These are phyloP conservation scores for Xenopus laevis DNA, from an alignment of 2,113 vertebrate genomes.

Conservation along the genomic window DNA sequence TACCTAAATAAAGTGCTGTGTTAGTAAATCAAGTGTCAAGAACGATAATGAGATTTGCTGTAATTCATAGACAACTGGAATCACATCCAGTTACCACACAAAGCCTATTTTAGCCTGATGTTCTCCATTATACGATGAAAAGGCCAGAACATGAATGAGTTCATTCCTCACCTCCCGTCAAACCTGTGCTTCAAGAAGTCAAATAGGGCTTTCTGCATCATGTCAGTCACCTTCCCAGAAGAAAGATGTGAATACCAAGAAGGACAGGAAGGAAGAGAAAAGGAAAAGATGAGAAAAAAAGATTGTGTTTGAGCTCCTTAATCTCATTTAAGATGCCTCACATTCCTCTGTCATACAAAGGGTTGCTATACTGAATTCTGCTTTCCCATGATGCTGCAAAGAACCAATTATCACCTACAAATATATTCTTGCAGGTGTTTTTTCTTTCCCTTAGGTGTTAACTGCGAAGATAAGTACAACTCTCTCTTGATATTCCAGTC, in stretches of 20 bases:
- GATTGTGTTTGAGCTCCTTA: no score
- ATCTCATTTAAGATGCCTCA: no score
- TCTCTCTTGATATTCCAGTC: no score
- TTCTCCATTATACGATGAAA: not conserved
- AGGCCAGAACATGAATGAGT: conserved; percentile 46
- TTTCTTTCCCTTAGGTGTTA: not conserved
- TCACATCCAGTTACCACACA: no score
- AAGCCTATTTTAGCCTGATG: no score
- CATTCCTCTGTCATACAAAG: no score
- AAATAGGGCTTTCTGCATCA: conserved; percentile 99
- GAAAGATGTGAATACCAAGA: conserved; percentile 49
- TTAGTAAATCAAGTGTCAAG: no score
- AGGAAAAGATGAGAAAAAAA: conserved; percentile 54
- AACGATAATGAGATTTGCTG: no score
- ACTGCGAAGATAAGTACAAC: not conserved
- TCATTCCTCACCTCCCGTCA: conserved; percentile 90
- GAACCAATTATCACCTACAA: conserved; percentile 15
- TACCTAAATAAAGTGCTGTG: no score
- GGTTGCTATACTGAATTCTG: not conserved
- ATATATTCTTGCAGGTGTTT: not conserved
- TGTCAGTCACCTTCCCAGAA: conserved; percentile 90
- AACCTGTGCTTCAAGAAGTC: conserved; percentile 99
- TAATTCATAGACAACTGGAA: no score
- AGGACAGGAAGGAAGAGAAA: conserved; percentile 49
- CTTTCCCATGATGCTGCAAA: not conserved